Base-by-base conservation (phyloP, 2,113 vertebrate species). In the Ameiurus melas region DNA sequence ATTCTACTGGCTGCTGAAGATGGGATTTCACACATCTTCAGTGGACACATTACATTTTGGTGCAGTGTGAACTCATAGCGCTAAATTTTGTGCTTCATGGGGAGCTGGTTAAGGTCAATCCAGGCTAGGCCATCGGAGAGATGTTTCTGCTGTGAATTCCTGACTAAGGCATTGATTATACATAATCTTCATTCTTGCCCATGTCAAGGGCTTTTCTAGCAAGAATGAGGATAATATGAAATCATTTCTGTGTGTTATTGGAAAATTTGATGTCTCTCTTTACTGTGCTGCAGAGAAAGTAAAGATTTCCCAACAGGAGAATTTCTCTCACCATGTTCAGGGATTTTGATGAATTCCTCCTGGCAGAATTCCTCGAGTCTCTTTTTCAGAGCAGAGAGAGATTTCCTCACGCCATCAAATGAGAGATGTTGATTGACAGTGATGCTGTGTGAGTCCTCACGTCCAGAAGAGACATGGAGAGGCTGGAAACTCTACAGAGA, bases 1-100 rank as follows among this genome's bases (percentile, higher is more conserved):
- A 90, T 68, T 81, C 66, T 90, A 22, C 30, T 86, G 27, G n/a
- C 19, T 22, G 88, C 62, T n/a, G 89, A 84, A 53, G 30, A 77
- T 36, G 85, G 36, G 43, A 82, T 82, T n/a, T 86, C 73, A 75
- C 88, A 51, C 75, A 81, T 13, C 30, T 89, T 85, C 25, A 85
- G 60, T 4, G 43, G 83, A 73, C 71, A 89, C 87, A 89, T 85
- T 20, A 89, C 19, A 14, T 83, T 77, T 20, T 62, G 22, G 39
- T 85, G 51, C 66, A 84, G 80, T 55, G 8, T 66, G 25, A n/a
- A n/a, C 25, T 66, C 27, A 17, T n/a, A n/a, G n/a, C n/a, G n/a
- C n/a, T n/a, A n/a, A n/a, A n/a, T n/a, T 13, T 84, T 89, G 62
- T 77, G 66, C 27, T 89, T 87, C 8, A 81, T 53, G 3, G 68